Conservation (phyloP, 2,797 vertebrate species). For the Sebastes cheni region DNA sequence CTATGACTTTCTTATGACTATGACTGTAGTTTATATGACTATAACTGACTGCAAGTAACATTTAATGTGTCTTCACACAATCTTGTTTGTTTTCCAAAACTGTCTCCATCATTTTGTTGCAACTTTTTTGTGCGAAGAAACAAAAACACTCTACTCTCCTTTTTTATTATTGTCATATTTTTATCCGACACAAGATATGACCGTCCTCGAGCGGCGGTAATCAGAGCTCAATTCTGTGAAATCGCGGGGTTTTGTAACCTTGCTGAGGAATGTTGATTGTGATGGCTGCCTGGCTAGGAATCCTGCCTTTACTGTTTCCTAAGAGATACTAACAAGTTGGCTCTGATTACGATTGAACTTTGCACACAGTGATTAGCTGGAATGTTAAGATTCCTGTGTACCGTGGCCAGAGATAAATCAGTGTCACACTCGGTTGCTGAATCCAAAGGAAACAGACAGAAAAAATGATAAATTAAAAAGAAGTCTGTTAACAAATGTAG, state of each 20-base stretch:
- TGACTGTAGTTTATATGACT: too few species aligned
- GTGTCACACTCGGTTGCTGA: slow-evolving; percentile 54
- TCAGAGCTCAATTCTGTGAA: slow-evolving; percentile 60
- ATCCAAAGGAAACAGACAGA: slow-evolving; percentile 14
- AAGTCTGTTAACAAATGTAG: neutral
- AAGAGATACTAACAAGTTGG: slow-evolving; percentile 77
- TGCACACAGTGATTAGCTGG: slow-evolving; percentile 81
- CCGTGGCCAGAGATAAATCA: slow-evolving; percentile 68
- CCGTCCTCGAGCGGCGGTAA: slow-evolving; percentile 36
- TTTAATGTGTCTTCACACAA: neutral
- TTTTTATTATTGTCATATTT: slow-evolving; percentile 50
- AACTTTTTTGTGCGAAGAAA: neutral
- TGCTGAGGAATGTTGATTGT: slow-evolving; percentile 83
- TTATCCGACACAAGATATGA: slow-evolving; percentile 54
- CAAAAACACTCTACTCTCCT: neutral
- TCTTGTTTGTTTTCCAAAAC: neutral
- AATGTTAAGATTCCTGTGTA: slow-evolving; percentile 77
- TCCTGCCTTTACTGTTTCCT: slow-evolving; percentile 80
- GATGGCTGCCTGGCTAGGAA: slow-evolving; percentile 76
- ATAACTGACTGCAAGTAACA: neutral
- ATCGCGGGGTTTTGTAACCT: slow-evolving; percentile 79
- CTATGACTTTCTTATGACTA: too few species aligned
- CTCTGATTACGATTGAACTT: slow-evolving; percentile 81
- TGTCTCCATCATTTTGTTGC: neutral
- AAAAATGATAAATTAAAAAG: neutral